Conservation (phyloP, 2,113 vertebrate species). For the Coracopsis vasa region DNA sequence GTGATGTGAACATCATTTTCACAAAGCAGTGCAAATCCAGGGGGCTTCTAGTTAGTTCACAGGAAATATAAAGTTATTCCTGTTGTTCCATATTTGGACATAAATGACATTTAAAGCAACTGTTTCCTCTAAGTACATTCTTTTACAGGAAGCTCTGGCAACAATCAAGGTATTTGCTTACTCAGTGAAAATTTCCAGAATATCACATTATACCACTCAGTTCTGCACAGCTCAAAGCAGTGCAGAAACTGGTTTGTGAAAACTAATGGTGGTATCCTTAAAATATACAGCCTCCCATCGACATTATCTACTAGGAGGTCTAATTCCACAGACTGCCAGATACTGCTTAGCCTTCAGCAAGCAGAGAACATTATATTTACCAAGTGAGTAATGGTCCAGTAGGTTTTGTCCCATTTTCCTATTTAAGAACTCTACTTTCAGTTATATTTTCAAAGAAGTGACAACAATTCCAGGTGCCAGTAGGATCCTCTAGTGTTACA, state of each 20-base stretch:
- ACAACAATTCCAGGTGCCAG: neutral
- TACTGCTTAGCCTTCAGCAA: neutral
- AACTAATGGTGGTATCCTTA: neutral
- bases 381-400: neutral
- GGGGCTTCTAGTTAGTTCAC: constrained; percentile 44
- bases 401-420: neutral
- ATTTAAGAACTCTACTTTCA: neutral
- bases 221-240: neutral
- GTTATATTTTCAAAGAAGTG: neutral
- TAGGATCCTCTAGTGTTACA: neutral
- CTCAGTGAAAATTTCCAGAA: constrained; percentile 26
- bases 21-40: constrained; percentile 35
- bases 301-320: neutral
- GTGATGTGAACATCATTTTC: constrained; percentile 4
- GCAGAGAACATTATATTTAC: neutral
- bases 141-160: constrained; percentile 43
- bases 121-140: constrained; percentile 33
- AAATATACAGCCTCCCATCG: neutral
- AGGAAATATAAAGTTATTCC: constrained; percentile 61
- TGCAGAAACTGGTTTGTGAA: neutral
- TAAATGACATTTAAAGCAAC: constrained; percentile 49
- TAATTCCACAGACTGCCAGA: neutral
- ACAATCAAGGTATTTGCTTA: constrained; percentile 42
- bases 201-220: neutral
- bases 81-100: constrained; percentile 58